Evolutionary conservation across 2,888 invertebrate genomes (phyloP).

Genomic region (Petrolisthes manimaculis): DNA sequence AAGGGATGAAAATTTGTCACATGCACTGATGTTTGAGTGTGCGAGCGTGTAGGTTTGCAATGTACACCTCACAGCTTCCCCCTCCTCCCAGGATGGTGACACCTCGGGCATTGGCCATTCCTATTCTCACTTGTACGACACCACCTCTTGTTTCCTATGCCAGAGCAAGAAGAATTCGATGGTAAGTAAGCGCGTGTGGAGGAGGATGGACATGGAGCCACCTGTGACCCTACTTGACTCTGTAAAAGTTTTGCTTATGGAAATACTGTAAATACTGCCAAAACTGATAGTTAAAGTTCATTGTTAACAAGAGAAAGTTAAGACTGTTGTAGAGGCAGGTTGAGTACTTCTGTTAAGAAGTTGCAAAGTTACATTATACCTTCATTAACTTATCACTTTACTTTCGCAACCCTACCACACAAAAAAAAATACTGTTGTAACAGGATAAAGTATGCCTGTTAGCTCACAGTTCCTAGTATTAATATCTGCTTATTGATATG

Average conservation of each 20-base stretch:
- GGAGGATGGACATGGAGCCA: slow-evolving; percentile 9
- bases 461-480: too few species aligned
- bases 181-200: slow-evolving; percentile 47
- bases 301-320: too few species aligned
- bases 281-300: too few species aligned
- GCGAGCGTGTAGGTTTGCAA: neutral
- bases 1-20: neutral
- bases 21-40: neutral
- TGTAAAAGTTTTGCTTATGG: too few species aligned
- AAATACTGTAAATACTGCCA: too few species aligned
- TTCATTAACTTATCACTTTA: neutral
- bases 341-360: neutral
- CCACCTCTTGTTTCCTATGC: slow-evolving; percentile 65
- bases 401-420: too few species aligned
- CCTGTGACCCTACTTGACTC: neutral
- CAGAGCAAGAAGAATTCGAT: slow-evolving; percentile 61
- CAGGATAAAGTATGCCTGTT: too few species aligned
- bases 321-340: too few species aligned
- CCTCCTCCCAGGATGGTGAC: slow-evolving; percentile 54
- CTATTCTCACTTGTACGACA: slow-evolving; percentile 65
- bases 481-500: too few species aligned
- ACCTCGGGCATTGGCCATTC: slow-evolving; percentile 61
- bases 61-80: slow-evolving; percentile 38
- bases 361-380: neutral
- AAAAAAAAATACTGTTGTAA: too few species aligned